phyloP scores from a whole-genome alignment of 2,888 invertebrate genomes.

The Philaethria dido region DNA sequence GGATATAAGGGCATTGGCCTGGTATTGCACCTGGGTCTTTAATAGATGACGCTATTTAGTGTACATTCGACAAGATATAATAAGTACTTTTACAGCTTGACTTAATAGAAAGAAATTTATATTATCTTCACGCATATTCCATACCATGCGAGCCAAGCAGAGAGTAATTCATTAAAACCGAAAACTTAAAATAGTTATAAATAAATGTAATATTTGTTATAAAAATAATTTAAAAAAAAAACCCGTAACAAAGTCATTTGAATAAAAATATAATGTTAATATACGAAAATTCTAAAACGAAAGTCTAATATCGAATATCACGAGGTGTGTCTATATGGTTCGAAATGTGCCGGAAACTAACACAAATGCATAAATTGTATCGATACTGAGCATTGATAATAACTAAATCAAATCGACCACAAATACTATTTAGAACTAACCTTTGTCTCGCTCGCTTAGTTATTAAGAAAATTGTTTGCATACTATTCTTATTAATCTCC shows the following conservation, averaged over 20 bases:
- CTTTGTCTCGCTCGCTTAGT: not conserved
- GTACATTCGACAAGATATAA: too few species aligned
- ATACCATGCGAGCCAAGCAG: too few species aligned
- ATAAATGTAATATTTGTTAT: too few species aligned
- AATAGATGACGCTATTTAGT: too few species aligned
- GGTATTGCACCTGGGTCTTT: conserved; percentile 23
- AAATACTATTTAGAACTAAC: conserved; percentile 1
- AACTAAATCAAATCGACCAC: conserved; percentile 14
- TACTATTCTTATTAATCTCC: not conserved
- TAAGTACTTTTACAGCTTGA: too few species aligned
- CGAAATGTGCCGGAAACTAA: conserved; percentile 1
- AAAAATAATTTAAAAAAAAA: too few species aligned
- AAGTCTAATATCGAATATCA: not conserved
- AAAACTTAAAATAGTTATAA: too few species aligned
- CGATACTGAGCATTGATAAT: not conserved
- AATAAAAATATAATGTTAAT: not conserved
- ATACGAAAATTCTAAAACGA: not conserved
- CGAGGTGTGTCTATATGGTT: conserved; percentile 2
- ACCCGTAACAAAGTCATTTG: too few species aligned
- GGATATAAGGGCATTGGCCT: conserved; percentile 33
- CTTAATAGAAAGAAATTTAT: too few species aligned
- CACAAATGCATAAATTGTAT: conserved; percentile 9
- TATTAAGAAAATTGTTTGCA: not conserved
- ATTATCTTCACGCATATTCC: too few species aligned
- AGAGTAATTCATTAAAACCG: too few species aligned